These are phyloP conservation scores for Caenorhabditis zanzibari DNA, from an alignment of 2,888 invertebrate genomes.

Conservation along the genomic window DNA sequence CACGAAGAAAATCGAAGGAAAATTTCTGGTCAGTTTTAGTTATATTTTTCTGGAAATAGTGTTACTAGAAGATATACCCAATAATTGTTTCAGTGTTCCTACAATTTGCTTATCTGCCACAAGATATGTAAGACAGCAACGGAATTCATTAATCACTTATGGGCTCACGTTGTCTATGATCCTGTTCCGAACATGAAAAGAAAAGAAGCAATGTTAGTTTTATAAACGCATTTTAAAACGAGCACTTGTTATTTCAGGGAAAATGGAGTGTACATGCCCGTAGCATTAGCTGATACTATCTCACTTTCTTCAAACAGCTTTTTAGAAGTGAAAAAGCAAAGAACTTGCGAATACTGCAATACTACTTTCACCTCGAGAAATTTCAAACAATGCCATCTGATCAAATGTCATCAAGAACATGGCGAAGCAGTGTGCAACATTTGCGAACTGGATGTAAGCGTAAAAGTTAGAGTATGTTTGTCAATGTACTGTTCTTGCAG, in stretches of 20 bases:
- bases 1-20: conserved; percentile 50
- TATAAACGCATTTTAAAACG: neutral
- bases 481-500: neutral
- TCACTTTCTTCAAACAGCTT: conserved; percentile 22
- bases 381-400: conserved; percentile 20
- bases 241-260: neutral
- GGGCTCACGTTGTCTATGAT: conserved; percentile 52
- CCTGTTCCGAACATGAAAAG: neutral
- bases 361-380: conserved; percentile 6
- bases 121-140: conserved; percentile 19
- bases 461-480: too few relatives aligned
- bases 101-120: conserved; percentile 39
- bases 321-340: conserved; percentile 11
- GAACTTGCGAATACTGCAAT: conserved; percentile 50
- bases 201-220: conserved; percentile 12
- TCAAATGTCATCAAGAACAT: conserved; percentile 14
- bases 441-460: conserved; percentile 57
- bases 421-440: conserved; percentile 41
- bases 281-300: neutral
- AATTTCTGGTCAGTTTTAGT: conserved; percentile 55
- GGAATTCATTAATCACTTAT: conserved; percentile 54
- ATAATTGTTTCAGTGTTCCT: conserved; percentile 49
- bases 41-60: neutral
- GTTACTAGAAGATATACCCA: neutral
- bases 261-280: neutral